phyloP scores from a whole-genome alignment of 2,113 vertebrate genomes.

The Lonchura striata region DNA sequence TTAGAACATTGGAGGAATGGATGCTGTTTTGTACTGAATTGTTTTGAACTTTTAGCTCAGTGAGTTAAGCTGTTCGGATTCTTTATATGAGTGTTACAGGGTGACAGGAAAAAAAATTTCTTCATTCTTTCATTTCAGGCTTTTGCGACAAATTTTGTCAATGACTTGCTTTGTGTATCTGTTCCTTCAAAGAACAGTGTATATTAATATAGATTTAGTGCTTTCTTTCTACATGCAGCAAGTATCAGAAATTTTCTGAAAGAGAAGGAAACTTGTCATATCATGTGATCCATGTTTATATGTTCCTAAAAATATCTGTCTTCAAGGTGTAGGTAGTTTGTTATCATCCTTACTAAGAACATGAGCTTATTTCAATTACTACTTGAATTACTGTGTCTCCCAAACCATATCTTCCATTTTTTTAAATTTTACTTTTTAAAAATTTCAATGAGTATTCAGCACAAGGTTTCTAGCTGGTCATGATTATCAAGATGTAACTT shows the following conservation, averaged over 20 bases:
- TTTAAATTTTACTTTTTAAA: background rate
- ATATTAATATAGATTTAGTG: background rate
- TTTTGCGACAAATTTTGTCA: background rate
- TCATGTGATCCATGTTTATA: background rate
- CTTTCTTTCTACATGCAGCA: background rate
- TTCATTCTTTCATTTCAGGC: background rate
- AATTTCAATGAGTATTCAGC: background rate
- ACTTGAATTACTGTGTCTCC: background rate
- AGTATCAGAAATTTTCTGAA: background rate
- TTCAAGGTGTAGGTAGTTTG: background rate
- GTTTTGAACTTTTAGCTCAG: background rate
- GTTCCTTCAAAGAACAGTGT: background rate
- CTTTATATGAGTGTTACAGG: accelerated
- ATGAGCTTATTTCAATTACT: background rate
- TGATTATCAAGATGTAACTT: background rate
- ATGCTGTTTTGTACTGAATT: background rate
- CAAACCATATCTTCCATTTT: background rate
- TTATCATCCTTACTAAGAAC: background rate
- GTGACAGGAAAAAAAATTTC: background rate
- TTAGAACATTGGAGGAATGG: background rate
- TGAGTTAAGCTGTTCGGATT: background rate
- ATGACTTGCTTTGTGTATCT: background rate
- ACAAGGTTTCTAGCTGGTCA: background rate
- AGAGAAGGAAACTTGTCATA: background rate
- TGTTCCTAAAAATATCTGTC: background rate